Base-by-base conservation (phyloP, 2,888 invertebrate genomes). In the Eupsilia transversa region DNA sequence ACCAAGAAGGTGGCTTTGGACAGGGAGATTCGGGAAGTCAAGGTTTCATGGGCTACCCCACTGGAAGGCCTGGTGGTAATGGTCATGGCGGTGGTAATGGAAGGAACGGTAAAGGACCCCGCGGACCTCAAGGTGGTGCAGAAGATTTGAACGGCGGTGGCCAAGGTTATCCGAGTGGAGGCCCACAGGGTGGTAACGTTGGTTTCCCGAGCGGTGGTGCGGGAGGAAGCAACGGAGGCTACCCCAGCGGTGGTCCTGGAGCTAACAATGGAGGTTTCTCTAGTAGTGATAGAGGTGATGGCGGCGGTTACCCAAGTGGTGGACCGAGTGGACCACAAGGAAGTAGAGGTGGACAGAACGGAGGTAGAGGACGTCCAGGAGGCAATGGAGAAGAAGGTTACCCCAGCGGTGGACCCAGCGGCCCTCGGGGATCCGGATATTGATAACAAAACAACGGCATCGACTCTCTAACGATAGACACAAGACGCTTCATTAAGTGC, bases 361-460 rank as follows among this genome's bases (percentile, higher is more conserved):
- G 75, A 76, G 79, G 79, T 17, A 89, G 91, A 63, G 90, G 91
- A 46, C 88, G 86, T 38, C 79, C 89, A 14, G 86, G 82, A n/a
- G 75, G 76, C 12, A 88, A 89, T 54, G 91, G 89, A 9, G 89
- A 91, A 33, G 92, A 94, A 38, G 96, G 96, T 0, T 96, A 96
- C 74, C 94, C 96, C 1, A 94, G 94, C 41, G 96, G 96, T 59
- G 94, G 94, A 17, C 96, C 96, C 0, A 91, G 87, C 68, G 96
- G 96, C 2, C 93, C 90, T 2, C 90, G 94, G 70, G 96, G 96
- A n/a, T 94, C 96, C 5, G 96, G 96, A 71, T 96, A 94, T 85
- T 96, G 83, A 93, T 56, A 35, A 72, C 14, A 54, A 68, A 59
- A 71, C 52, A 49, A 77, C 65, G 63, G 83, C 60, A 52, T 46